Conservation (phyloP, 2,888 invertebrate species). For the Carcina quercana region DNA sequence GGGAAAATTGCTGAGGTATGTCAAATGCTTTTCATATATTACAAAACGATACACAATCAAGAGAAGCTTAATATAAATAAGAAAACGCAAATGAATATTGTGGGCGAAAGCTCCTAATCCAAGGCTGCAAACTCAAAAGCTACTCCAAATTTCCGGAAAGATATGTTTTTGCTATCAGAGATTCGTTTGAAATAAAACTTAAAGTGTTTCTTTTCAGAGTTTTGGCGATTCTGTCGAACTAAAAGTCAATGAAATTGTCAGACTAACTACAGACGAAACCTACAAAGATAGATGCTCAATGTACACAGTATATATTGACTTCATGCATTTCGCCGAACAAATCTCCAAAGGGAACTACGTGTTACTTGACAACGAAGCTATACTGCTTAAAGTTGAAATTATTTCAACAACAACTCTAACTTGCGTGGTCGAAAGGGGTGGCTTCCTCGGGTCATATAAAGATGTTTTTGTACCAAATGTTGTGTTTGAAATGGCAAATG, state of each 20-base stretch:
- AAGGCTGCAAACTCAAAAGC: too few relatives aligned
- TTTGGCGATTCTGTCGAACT: constrained; percentile 49
- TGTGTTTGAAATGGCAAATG: constrained; percentile 50
- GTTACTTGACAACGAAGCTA: constrained; percentile 79
- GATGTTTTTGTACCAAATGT: constrained; percentile 60
- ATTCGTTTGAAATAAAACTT: neutral
- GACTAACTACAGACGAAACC: constrained; percentile 71
- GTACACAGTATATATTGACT: constrained; percentile 72
- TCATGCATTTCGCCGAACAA: constrained; percentile 62
- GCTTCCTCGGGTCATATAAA: constrained; percentile 49
- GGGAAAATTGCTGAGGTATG: constrained; percentile 86
- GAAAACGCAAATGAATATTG: too few relatives aligned
- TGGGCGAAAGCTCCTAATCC: too few relatives aligned
- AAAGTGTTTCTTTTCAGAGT: constrained; percentile 36
- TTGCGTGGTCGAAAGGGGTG: constrained; percentile 55
- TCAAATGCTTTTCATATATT: constrained; percentile 19
- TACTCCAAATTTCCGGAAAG: too few relatives aligned
- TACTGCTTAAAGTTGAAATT: constrained; percentile 80
- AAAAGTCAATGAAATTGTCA: constrained; percentile 53
- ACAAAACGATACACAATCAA: too few relatives aligned
- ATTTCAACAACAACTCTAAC: constrained; percentile 55
- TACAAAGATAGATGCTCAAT: constrained; percentile 71
- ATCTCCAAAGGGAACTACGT: constrained; percentile 64
- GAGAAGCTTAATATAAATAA: too few relatives aligned
- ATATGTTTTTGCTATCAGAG: too few relatives aligned